Conservation (phyloP, 1,140 invertebrate genomes). For the Laupala kohalensis region DNA sequence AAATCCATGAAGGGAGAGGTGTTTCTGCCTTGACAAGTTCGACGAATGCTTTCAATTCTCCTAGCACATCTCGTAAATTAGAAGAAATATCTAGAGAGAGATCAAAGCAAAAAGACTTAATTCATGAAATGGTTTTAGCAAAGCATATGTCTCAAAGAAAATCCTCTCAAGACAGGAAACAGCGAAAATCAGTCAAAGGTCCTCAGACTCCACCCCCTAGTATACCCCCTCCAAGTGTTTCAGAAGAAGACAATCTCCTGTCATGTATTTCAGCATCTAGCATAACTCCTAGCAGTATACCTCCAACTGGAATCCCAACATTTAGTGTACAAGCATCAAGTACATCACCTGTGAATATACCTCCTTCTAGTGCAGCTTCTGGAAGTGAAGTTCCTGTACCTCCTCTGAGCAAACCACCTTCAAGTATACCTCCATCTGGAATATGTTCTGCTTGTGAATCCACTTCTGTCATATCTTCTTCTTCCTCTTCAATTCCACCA, state of each 20-base stretch:
- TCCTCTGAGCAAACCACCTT: background rate
- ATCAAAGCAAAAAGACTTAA: conserved; percentile 51
- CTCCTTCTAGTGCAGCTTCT: background rate
- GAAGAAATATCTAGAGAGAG: conserved; percentile 52
- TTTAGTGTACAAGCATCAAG: too few species aligned
- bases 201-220: conserved; percentile 23
- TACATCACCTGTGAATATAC: conserved; percentile 12
- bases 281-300: too few species aligned
- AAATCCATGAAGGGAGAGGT: background rate
- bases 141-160: conserved; percentile 56
- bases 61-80: conserved; percentile 37
- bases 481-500: too few species aligned
- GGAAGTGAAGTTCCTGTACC: background rate
- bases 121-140: conserved; percentile 65
- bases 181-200: conserved; percentile 29
- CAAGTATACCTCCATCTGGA: background rate
- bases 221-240: too few species aligned
- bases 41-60: background rate
- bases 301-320: too few species aligned
- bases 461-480: too few species aligned
- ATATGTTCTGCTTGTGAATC: too few species aligned
- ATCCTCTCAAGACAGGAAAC: conserved; percentile 42
- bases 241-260: too few species aligned
- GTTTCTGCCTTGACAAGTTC: background rate
- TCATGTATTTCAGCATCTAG: too few species aligned